Evolutionary conservation across 2,113 vertebrate genomes (phyloP).

Genomic region (Fulmarus glacialis): DNA sequence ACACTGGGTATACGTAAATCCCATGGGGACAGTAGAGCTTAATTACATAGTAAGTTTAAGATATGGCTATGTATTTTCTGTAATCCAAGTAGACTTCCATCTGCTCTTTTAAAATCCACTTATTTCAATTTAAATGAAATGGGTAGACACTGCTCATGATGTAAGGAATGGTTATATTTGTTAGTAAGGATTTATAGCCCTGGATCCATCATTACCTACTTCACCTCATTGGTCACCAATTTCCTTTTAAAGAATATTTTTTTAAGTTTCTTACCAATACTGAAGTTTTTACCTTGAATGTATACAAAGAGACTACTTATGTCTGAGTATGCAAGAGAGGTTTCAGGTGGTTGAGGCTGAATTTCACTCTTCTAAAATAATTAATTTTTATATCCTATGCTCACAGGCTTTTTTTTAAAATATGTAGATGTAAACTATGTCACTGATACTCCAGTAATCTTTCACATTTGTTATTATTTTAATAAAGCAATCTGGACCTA

Average conservation of each 20-base stretch:
- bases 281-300: not conserved
- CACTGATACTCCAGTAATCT: not conserved
- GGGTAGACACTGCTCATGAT: not conserved
- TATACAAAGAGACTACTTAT: not conserved
- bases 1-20: rapidly evolving
- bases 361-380: not conserved
- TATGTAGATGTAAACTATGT: not conserved
- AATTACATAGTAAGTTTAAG: not conserved
- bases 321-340: not conserved
- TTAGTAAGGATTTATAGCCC: not conserved
- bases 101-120: not conserved
- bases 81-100: not conserved
- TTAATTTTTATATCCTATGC: not conserved
- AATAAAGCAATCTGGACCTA: not conserved
- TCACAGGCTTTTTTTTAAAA: not conserved
- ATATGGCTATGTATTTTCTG: not conserved
- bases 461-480: not conserved
- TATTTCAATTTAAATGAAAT: not conserved
- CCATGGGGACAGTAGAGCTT: not conserved
- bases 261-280: not conserved
- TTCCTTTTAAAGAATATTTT: not conserved
- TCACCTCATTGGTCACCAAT: not conserved
- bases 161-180: not conserved
- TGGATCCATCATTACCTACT: not conserved
- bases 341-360: not conserved